Percentiles rank a stretch among this genome's conserved stretches.
These are phyloP conservation scores for Penaeus japonicus DNA, from an alignment of 1,140 invertebrate genomes.

Conservation along the genomic window DNA sequence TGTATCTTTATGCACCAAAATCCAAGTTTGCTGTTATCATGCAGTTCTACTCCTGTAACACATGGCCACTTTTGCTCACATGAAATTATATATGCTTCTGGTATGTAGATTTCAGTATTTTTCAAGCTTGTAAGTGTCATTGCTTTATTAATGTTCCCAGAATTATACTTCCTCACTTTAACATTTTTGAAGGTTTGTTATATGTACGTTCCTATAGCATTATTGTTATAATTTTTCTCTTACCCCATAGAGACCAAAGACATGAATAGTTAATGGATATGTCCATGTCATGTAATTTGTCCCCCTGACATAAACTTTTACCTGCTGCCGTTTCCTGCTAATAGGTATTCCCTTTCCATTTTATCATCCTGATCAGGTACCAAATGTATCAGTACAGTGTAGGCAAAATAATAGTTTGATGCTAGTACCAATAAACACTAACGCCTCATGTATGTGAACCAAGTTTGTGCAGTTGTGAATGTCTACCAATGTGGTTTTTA, in stretches of 20 bases:
- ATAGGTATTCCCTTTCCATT: slow-evolving; percentile 54
- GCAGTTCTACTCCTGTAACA: slow-evolving; percentile 9
- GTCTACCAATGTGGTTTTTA: slow-evolving; percentile 57
- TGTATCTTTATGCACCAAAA: not conserved
- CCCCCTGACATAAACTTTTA: slow-evolving; percentile 31
- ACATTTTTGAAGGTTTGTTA: slow-evolving; percentile 50
- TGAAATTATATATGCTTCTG: not conserved
- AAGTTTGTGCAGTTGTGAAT: slow-evolving; percentile 56
- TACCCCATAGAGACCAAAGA: slow-evolving; percentile 54
- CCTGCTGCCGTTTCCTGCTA: slow-evolving; percentile 53
- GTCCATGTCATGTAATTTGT: slow-evolving; percentile 49
- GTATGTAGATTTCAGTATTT: not conserved
- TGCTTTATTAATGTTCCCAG: not conserved
- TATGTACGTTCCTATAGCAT: slow-evolving; percentile 55
- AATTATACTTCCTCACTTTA: slow-evolving; percentile 38
- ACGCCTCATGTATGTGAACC: slow-evolving; percentile 54
- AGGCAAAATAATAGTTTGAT: slow-evolving; percentile 52
- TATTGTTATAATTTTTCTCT: slow-evolving; percentile 50
- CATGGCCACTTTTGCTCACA: slow-evolving; percentile 33
- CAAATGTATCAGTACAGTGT: slow-evolving; percentile 56
- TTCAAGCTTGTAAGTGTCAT: not conserved
- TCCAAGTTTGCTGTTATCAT: not conserved
- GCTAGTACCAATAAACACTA: slow-evolving; percentile 56
- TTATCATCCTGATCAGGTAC: slow-evolving; percentile 55
- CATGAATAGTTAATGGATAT: slow-evolving; percentile 54